These are phyloP conservation scores for Drosophila obscura DNA, from an alignment of 1,140 invertebrate genomes.

Conservation along the genomic window DNA sequence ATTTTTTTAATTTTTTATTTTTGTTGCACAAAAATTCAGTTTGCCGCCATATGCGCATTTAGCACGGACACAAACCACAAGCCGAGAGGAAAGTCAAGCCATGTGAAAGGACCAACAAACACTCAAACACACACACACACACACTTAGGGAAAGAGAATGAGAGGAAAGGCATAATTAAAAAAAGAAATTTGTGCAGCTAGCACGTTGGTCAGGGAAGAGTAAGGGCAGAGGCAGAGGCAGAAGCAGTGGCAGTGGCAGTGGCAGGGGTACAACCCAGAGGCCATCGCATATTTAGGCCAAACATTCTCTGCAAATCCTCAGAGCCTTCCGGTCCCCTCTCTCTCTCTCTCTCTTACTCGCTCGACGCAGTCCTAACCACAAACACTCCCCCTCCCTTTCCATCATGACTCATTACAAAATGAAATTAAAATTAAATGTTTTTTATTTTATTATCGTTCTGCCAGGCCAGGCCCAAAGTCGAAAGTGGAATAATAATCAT, in stretches of 20 bases:
- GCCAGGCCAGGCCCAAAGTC: slow-evolving; percentile 14
- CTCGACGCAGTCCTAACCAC: neutral
- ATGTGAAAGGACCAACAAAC: slow-evolving; percentile 58
- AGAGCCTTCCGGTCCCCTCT: neutral
- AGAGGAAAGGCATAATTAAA: slow-evolving; percentile 69
- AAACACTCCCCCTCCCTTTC: neutral
- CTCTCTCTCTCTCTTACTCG: neutral
- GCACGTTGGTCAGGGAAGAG: slow-evolving; percentile 3
- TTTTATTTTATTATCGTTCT: slow-evolving; percentile 60
- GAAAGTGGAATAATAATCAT: slow-evolving; percentile 56
- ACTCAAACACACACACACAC: slow-evolving; percentile 12
- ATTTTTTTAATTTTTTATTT: slow-evolving; percentile 34
- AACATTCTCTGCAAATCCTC: slow-evolving; percentile 43
- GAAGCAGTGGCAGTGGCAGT: neutral
- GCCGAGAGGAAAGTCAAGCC: slow-evolving; percentile 49
- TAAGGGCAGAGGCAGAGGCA: neutral
- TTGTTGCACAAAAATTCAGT: slow-evolving; percentile 63
- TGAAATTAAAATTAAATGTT: slow-evolving; percentile 75
- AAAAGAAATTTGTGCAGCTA: slow-evolving; percentile 50
- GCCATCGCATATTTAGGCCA: slow-evolving; percentile 65
- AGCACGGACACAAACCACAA: slow-evolving; percentile 69
- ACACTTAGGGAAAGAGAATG: slow-evolving; percentile 4
- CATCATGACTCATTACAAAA: slow-evolving; percentile 54
- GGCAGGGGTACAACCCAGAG: slow-evolving; percentile 20
- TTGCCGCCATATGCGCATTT: slow-evolving; percentile 76